A percentile compares a stretch with the other conserved stretches of the same genome.
Conservation (phyloP, 2,113 vertebrate genomes). For the Lipotes vexillifer region DNA sequence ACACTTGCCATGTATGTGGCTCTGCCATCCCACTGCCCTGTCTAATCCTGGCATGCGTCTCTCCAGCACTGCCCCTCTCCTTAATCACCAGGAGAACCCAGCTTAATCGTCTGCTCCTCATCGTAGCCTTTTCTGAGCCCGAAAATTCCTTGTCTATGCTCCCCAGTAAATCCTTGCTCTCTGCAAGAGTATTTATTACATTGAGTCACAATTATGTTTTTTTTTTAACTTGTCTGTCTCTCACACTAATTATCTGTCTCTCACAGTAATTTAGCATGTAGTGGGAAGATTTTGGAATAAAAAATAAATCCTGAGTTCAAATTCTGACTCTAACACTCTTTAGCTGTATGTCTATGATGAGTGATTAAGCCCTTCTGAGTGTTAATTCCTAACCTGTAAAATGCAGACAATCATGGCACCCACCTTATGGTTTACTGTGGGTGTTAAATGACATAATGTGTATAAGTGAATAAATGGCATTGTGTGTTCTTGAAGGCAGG, state of each 20-base stretch:
- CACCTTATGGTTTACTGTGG: background rate
- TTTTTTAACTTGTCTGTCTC: background rate
- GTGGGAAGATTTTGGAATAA: background rate
- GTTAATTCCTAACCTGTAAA: background rate
- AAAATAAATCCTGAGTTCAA: background rate
- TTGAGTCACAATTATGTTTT: background rate
- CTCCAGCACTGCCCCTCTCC: background rate
- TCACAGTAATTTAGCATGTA: background rate
- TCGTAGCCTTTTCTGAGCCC: background rate
- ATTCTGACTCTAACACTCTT: background rate
- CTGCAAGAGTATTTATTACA: background rate
- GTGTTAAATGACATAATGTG: background rate
- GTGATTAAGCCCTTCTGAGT: background rate
- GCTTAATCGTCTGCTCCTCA: background rate
- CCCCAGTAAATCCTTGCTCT: background rate
- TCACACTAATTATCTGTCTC: background rate
- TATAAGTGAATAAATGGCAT: background rate
- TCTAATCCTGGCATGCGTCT: background rate
- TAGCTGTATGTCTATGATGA: background rate
- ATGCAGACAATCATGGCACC: background rate
- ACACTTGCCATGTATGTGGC: background rate
- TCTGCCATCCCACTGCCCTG: background rate
- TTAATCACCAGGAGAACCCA: background rate
- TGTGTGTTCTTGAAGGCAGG: background rate
- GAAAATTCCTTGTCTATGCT: background rate